These are phyloP conservation scores for Pteropus alecto DNA, from an alignment of 2,113 vertebrate species.

Conservation along the genomic window DNA sequence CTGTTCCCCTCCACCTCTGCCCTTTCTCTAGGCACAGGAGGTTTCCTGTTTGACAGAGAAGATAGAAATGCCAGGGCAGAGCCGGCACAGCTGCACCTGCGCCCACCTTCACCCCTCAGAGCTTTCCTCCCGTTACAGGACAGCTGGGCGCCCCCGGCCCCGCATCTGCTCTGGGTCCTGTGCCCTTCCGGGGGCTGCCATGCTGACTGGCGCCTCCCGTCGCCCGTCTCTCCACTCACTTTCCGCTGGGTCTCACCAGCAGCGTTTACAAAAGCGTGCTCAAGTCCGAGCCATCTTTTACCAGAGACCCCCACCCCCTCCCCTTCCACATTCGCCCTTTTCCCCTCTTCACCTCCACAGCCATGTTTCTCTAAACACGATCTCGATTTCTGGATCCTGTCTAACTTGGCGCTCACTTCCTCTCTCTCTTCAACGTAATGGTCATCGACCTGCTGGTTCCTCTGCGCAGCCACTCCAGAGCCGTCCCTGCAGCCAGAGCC, in stretches of 20 bases:
- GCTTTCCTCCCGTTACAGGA: background rate
- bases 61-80: background rate
- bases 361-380: background rate
- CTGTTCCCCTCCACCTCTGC: background rate
- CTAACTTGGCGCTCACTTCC: background rate
- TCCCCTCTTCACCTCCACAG: background rate
- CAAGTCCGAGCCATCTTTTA: background rate
- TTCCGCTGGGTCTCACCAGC: background rate
- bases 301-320: background rate
- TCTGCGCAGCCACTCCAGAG: background rate
- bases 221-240: background rate
- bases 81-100: background rate
- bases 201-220: background rate
- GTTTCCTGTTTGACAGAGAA: background rate
- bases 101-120: background rate
- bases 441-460: too few species aligned
- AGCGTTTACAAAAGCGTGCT: background rate
- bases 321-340: accelerated
- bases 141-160: background rate
- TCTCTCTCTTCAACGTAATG: background rate
- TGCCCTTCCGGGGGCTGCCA: background rate
- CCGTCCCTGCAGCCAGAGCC: background rate
- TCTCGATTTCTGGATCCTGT: background rate
- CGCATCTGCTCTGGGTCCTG: too few species aligned
- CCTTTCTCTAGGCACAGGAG: background rate